Base-by-base conservation (phyloP, 2,797 vertebrate species). In the Sebastes diploproa region DNA sequence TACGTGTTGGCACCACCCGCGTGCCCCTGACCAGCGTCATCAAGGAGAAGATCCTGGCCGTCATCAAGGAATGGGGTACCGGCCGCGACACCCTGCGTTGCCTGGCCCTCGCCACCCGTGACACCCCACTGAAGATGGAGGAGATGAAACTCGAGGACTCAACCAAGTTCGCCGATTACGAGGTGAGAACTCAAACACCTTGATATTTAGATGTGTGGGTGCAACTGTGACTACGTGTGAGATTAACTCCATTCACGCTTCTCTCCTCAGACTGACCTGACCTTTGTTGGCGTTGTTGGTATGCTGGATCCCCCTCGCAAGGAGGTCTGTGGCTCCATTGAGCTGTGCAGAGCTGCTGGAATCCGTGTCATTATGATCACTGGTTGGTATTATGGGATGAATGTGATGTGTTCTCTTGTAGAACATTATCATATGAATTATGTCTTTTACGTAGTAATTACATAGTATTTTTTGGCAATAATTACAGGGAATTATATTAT, bases 291-390 rank as follows among this genome's bases (percentile, higher is more conserved):
- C 22, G 96, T 95, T 4, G 97, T 98, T 27, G 98, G 98, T 80
- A 99, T 98, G 98, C 79, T 99, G 95, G 98, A 98, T 91, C 98
- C 98, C 0, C 98, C 98, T 14, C 96, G 98, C 58, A 99, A 99
- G 90, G 98, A 99, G 82, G 98, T 99, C 78, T 88, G 87, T 4
- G 91, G 95, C 84, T 97, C 98, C 71, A 98, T 99, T 85, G 75
- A 91, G 77, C 95, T 98, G 83, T 99, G 98, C 91, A 95, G 90
- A 3, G 96, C 64, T 0, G 98, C 98, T 16, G 98, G 98, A 77
- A 98, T 98, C 94, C 95, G 98, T n/a, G 98, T 99, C 81, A 98
- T 99, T 86, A 99, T 99, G 98, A 99, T 99, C 94, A 99, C 98
- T 1, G 98, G 98, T 86, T 58, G 77, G 91, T 92, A 32, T 63